These are phyloP conservation scores for Ommatoiulus sabulosus DNA, from an alignment of 2,888 invertebrate species.

Conservation along the genomic window DNA sequence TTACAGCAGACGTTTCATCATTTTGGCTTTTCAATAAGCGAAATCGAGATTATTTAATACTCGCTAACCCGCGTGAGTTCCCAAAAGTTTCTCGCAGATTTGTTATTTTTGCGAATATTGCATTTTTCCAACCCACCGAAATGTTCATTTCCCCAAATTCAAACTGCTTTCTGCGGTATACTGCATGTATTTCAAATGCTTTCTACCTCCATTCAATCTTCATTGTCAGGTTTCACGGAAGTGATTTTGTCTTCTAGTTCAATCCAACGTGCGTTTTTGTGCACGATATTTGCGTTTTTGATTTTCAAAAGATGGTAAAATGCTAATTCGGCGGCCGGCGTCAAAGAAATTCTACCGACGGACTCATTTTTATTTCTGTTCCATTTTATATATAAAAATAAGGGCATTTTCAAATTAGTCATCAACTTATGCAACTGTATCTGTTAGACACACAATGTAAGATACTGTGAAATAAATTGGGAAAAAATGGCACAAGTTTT, in stretches of 20 bases:
- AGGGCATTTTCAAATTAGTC: conserved; percentile 53
- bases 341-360: background rate
- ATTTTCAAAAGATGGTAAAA: background rate
- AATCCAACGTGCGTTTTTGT: background rate
- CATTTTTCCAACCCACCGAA: background rate
- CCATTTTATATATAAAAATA: conserved; percentile 21
- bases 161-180: background rate
- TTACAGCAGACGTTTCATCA: background rate
- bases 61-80: background rate
- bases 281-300: background rate
- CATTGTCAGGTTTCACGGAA: background rate
- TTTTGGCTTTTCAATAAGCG: background rate
- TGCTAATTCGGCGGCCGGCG: background rate
- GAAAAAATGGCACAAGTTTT: conserved; percentile 57
- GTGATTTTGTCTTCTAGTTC: conserved; percentile 40
- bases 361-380: conserved; percentile 31
- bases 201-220: background rate
- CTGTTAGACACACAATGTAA: conserved; percentile 57
- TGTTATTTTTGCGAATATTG: background rate
- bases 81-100: background rate
- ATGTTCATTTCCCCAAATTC: background rate
- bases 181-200: background rate
- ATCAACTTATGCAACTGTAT: conserved; percentile 56
- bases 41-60: background rate
- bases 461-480: conserved; percentile 57